Evolutionary conservation across 2,113 vertebrate species (phyloP), one percentile per base, ranked within the genome.

Genomic region (Ochotona curzoniae): DNA sequence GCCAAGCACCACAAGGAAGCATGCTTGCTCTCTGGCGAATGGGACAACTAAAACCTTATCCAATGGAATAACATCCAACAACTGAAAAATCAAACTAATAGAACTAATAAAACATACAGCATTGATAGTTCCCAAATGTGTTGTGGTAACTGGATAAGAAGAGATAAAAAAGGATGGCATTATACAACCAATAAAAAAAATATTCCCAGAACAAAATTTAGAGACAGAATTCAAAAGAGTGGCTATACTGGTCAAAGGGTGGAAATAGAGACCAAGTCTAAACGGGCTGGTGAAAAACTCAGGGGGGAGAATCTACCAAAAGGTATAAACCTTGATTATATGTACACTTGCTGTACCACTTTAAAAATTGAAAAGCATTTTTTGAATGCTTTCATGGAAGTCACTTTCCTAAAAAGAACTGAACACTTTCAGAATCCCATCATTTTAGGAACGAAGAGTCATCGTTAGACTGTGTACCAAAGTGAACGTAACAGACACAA

Each of bases 141-240:
- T 82, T 57, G 60, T 20, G 14, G 49, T 60, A 81, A 76, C 7
- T 75, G n/a, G 89, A 75, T 86, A 8, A 60, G 76, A 71, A 5
- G 64, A 87, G 47, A 75, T 25, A 54, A 9, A 12, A 89, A 44
- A 28, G 30, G 25, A 63, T 11, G 10, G 54, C 38, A 69, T 57
- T 61, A 44, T 60, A 51, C 8, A 17, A 73, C 1, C 30, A 60
- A 44, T 49, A 90, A 82, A 82, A 82, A 82, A 30, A 3, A 71
- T 88, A n/a, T 74, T 92, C 44, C 21, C 28, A 18, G 69, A 85
- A 82, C 75, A 87, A 83, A 26, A 93, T 47, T 88, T 57, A 89
- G 8, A 82, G 32, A 74, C 10, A 63, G 73, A 92, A 30, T 38
- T 73, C 74, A 69, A 44, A 70, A 12, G 20, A 38, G 1, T 9